A percentile compares a stretch with the other conserved stretches of the same genome.
Evolutionary conservation across 2,888 invertebrate species (phyloP).

Genomic region (Idaea straminata): DNA sequence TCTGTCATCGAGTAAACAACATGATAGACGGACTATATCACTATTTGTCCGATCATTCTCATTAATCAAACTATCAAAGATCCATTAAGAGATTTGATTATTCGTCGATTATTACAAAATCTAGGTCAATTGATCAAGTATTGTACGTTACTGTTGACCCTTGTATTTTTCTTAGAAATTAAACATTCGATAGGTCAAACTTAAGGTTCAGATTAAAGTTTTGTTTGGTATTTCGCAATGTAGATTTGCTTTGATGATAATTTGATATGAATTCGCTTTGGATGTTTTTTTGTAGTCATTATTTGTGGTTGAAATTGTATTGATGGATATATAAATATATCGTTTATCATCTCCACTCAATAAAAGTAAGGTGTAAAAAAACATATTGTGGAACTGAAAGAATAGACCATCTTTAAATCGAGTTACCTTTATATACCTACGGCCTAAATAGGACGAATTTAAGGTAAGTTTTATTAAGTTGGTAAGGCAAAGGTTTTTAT

Average conservation of each 20-base stretch:
- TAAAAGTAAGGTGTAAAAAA: too few species aligned
- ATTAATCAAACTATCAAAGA: constrained; percentile 63
- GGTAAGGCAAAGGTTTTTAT: too few species aligned
- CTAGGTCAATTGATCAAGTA: constrained; percentile 30
- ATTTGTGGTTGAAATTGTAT: background rate
- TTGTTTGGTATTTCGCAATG: background rate
- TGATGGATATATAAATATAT: background rate
- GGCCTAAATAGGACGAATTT: too few species aligned
- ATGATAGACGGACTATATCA: constrained; percentile 10
- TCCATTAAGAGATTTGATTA: constrained; percentile 57
- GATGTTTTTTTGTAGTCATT: background rate
- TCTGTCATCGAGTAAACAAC: background rate
- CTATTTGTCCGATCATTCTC: constrained; percentile 57
- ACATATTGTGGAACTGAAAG: too few species aligned
- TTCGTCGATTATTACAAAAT: constrained; percentile 51
- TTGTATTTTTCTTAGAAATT: constrained; percentile 10
- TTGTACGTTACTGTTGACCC: constrained; percentile 14
- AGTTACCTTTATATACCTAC: too few species aligned
- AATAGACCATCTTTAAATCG: too few species aligned
- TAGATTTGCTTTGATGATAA: background rate
- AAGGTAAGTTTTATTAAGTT: too few species aligned
- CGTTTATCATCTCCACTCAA: too few species aligned
- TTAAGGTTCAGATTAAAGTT: background rate
- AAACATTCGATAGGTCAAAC: background rate
- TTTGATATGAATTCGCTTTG: background rate